Evolutionary conservation across 2,797 vertebrate species (phyloP).

Genomic region (Vireo griseus): DNA sequence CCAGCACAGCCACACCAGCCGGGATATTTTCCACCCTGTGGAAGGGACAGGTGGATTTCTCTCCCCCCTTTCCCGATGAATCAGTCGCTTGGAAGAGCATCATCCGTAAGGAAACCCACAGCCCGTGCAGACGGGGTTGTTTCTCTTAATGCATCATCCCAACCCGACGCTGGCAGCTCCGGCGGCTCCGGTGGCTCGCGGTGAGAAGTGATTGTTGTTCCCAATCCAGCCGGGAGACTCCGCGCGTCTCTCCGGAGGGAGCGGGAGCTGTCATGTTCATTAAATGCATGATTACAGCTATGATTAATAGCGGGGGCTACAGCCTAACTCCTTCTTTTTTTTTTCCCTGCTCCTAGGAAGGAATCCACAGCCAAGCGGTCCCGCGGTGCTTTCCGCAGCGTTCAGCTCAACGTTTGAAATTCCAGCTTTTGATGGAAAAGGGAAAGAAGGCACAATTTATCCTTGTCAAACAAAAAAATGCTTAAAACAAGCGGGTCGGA

Average conservation of each 20-base stretch:
- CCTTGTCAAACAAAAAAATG: rapidly evolving
- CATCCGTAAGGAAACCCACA: not conserved
- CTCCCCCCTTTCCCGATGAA: not conserved
- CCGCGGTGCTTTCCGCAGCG: rapidly evolving
- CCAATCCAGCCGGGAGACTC: slow-evolving; percentile 7
- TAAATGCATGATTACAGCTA: slow-evolving; percentile 68
- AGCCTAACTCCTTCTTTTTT: not conserved
- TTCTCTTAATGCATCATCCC: slow-evolving; percentile 2
- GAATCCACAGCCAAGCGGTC: not conserved
- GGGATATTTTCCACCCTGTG: not conserved
- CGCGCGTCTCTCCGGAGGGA: slow-evolving; percentile 28
- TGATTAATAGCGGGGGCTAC: slow-evolving; percentile 53
- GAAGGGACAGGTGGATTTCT: slow-evolving; percentile 20
- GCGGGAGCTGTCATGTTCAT: slow-evolving; percentile 61
- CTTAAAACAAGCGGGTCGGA: rapidly evolving
- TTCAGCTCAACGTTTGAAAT: rapidly evolving
- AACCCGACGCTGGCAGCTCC: not conserved
- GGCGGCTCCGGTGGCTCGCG: not conserved
- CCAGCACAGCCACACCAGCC: not conserved
- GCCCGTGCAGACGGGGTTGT: not conserved
- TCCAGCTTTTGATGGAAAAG: not conserved
- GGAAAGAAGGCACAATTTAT: not conserved
- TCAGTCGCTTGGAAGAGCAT: not conserved
- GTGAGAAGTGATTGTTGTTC: not conserved
- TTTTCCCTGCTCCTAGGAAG: not conserved